phyloP scores from a whole-genome alignment of 2,113 vertebrate genomes.

The Leptobrachium ailaonicum region DNA sequence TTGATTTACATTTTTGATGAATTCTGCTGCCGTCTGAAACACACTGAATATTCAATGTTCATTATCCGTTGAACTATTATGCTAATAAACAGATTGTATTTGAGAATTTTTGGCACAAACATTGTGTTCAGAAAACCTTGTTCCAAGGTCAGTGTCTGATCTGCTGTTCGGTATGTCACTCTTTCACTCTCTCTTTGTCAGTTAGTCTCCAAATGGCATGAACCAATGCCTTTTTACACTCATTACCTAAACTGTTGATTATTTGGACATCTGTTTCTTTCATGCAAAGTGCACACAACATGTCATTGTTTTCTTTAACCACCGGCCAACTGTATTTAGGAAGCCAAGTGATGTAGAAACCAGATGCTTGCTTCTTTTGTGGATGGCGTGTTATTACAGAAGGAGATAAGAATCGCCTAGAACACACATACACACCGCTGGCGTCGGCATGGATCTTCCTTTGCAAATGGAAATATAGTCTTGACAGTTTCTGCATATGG shows the following conservation, averaged over 20 bases:
- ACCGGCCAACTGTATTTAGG: conserved; percentile 43
- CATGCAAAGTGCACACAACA: conserved; percentile 44
- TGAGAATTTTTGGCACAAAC: conserved; percentile 20
- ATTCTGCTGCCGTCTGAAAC: neutral
- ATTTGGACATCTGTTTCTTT: conserved; percentile 48
- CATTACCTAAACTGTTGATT: conserved; percentile 46
- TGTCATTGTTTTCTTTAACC: conserved; percentile 41
- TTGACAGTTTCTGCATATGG: conserved; percentile 27
- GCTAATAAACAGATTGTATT: neutral
- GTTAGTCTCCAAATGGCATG: conserved; percentile 37
- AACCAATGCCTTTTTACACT: conserved; percentile 37
- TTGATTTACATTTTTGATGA: too few species aligned
- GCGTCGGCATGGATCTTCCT: conserved; percentile 24
- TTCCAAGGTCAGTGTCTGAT: conserved; percentile 30
- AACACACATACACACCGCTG: conserved; percentile 17
- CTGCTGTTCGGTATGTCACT: conserved; percentile 14
- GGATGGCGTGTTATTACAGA: conserved; percentile 34
- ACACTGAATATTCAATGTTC: neutral
- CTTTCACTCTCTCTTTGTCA: conserved; percentile 42
- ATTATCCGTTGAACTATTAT: neutral
- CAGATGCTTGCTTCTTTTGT: conserved; percentile 42
- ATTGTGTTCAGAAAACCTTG: neutral
- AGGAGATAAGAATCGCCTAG: conserved; percentile 20
- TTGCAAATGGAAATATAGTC: conserved; percentile 1
- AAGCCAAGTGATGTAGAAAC: conserved; percentile 50